Base-by-base conservation (phyloP, 2,113 vertebrate genomes). In the Dolichallabes microphthalmus region DNA sequence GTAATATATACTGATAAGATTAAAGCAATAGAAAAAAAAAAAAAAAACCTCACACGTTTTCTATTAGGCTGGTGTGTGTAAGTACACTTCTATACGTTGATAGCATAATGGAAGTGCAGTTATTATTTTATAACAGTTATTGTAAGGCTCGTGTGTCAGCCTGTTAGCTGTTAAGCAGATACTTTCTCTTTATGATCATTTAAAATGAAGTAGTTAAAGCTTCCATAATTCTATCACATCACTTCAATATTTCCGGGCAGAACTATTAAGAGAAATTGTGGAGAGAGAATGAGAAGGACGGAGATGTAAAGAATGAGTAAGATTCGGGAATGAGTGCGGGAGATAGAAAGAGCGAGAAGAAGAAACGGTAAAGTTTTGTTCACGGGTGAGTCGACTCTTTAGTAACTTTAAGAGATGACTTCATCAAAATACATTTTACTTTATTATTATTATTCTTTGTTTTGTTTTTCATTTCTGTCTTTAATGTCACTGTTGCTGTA, bases 51-150 rank as follows among this genome's bases (percentile, higher is more conserved):
- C 64, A 2, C 1, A 0, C 30, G 66, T 82, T 71, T 82, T 82
- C 63, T 82, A 82, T 82, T 69, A 71, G 25, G n/a, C 57, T 0
- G 61, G 30, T 25, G 57, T 82, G 64, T 82, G 57, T 71, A 71
- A 82, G 35, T 82, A 82, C 50, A 82, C 9, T 15, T 69, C 81
- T 82, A 69, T 69, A 71, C 45, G 30, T 82, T 35, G 25, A 69
- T 68, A 53, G 57, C 57, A 82, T 69, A 57, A 71, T 69, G 64
- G 50, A 82, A 71, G 30, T 73, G 82, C 82, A 58, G 20, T 83
- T 83, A 82, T 82, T 82, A 82, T 82, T 82, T 82, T 82, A 82
- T 22, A 79, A 79, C 30, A 2, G 76, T 79, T 60, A 35, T 32
- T 60, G 30, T 79, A 60, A 79, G 76, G 76, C 76, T 79, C 76